These are phyloP conservation scores for Neodiprion virginianus DNA, from an alignment of 1,140 invertebrate genomes.

Conservation along the genomic window DNA sequence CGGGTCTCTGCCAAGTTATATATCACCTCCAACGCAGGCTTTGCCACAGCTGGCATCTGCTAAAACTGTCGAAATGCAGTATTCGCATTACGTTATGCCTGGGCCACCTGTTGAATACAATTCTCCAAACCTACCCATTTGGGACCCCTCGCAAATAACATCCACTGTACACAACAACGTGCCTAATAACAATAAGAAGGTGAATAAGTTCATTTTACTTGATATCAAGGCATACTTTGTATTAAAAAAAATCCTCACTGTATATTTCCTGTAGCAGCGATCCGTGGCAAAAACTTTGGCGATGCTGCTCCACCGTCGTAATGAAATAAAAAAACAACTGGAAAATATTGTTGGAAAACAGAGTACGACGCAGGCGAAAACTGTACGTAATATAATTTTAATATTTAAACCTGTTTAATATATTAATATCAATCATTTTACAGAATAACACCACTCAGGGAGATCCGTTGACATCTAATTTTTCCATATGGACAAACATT, in stretches of 20 bases:
- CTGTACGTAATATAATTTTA: slow-evolving; percentile 34
- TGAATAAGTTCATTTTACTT: slow-evolving; percentile 17
- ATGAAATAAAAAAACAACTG: slow-evolving; percentile 72
- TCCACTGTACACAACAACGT: slow-evolving; percentile 43
- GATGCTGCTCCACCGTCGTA: slow-evolving; percentile 69
- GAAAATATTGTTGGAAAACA: slow-evolving; percentile 70
- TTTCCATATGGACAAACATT: slow-evolving; percentile 59
- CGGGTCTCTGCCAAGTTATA: slow-evolving; percentile 50
- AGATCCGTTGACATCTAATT: slow-evolving; percentile 52
- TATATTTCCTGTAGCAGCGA: slow-evolving; percentile 47
- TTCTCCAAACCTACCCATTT: slow-evolving; percentile 48
- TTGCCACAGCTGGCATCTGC: slow-evolving; percentile 43
- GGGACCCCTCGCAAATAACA: slow-evolving; percentile 52
- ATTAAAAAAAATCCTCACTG: not conserved
- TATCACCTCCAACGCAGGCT: slow-evolving; percentile 47
- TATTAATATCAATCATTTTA: slow-evolving; percentile 14
- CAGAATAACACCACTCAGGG: slow-evolving; percentile 55
- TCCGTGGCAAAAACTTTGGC: slow-evolving; percentile 66
- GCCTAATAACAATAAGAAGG: slow-evolving; percentile 51
- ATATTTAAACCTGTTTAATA: slow-evolving; percentile 1
- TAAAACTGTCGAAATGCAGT: slow-evolving; percentile 51
- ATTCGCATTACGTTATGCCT: slow-evolving; percentile 53
- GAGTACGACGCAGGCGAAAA: slow-evolving; percentile 56
- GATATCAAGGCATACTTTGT: not conserved
- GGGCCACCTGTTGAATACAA: slow-evolving; percentile 48